Base-by-base conservation (phyloP, 1,140 invertebrate genomes). In the Anastrepha ludens region DNA sequence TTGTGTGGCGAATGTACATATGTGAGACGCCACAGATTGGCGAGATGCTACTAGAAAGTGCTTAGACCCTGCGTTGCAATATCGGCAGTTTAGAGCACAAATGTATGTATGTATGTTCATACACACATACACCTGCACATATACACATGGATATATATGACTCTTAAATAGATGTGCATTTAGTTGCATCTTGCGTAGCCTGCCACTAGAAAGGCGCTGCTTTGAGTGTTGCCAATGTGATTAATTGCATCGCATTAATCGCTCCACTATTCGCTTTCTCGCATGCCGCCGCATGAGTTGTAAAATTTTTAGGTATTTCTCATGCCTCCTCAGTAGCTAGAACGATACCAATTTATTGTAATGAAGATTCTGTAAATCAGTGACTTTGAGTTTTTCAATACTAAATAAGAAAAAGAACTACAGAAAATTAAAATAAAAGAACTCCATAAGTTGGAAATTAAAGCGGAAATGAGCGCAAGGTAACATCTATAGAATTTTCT, bases 181-280 rank as follows among this genome's bases (percentile, higher is more conserved):
- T 29, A 20, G 3, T 58, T 81, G 47, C 20, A 81, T 81, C 44
- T 81, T 81, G 8, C 44, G 44, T n/a, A n/a, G 44, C 47, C 74
- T 17, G 2, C 74, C 44, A 55, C 17, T 17, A 55, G n/a, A 55
- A 47, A 13, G 44, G 74, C 7, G 15, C n/a, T 55, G n/a, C 47
- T 13, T 7, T 15, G 47, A 55, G 50, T 78, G 74, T 78, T 78
- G 74, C 74, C 47, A 78, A 81, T 58, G 47, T 81, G 74, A 81
- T 81, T 81, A 81, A 81, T 81, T 55, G 74, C 47, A 81, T 13
- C 74, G 29, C 74, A 81, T 81, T 81, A 81, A 81, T 81, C 74
- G 74, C 13, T n/a, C 20, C n/a, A 4, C 74, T 81, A 8, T 81
- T 55, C 20, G 74, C 47, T 41, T 81, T 81, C n/a, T 81, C 47